Conservation (phyloP, 2,888 invertebrate genomes). For the Tenthredo mesomela region DNA sequence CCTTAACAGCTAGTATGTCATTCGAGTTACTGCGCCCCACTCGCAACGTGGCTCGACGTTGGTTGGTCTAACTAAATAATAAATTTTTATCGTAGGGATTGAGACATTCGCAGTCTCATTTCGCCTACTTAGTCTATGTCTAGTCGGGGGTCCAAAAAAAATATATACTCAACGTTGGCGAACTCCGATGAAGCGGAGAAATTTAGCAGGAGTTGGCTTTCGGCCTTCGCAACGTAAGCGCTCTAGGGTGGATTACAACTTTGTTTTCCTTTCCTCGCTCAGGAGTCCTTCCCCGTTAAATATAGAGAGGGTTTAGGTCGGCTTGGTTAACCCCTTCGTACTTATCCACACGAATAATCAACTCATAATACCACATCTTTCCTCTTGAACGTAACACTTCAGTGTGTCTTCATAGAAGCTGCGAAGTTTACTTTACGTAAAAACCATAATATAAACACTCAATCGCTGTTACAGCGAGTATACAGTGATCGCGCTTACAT, state of each 20-base stretch:
- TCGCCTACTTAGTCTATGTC: constrained; percentile 45
- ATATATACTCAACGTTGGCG: constrained; percentile 47
- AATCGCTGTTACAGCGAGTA: constrained; percentile 15
- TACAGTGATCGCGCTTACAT: neutral
- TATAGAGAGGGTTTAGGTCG: constrained; percentile 38
- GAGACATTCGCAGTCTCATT: constrained; percentile 43
- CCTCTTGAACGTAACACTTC: neutral
- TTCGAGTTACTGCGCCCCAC: constrained; percentile 42
- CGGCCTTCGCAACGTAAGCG: constrained; percentile 62
- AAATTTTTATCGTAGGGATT: constrained; percentile 49
- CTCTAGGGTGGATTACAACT: constrained; percentile 66
- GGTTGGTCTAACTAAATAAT: constrained; percentile 48
- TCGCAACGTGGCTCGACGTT: neutral
- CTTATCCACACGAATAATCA: constrained; percentile 49
- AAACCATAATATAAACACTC: constrained; percentile 29
- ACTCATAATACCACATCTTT: constrained; percentile 39
- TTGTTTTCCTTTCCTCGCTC: constrained; percentile 64
- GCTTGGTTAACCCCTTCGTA: constrained; percentile 40
- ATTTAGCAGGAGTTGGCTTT: constrained; percentile 63
- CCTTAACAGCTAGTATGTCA: constrained; percentile 39
- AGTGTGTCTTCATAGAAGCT: neutral
- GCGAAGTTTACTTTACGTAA: constrained; percentile 20
- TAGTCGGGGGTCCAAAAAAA: constrained; percentile 25
- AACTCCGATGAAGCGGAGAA: constrained; percentile 60
- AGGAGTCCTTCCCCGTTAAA: constrained; percentile 33